phyloP scores from a whole-genome alignment of 2,888 invertebrate species.

The Charanyca ferruginea region DNA sequence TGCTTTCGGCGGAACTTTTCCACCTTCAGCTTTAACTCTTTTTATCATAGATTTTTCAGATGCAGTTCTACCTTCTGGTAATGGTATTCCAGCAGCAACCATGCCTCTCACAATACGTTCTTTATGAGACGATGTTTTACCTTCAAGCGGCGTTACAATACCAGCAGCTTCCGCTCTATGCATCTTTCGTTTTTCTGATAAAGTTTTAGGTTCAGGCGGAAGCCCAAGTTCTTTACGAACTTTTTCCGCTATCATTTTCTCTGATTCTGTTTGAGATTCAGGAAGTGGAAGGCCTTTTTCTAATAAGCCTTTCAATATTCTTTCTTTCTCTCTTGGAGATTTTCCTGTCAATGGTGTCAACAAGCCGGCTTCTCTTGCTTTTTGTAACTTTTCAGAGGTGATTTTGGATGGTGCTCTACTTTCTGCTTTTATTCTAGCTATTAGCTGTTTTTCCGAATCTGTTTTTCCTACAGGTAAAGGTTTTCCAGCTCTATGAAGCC shows the following conservation, averaged over 20 bases:
- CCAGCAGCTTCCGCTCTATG: constrained; percentile 67
- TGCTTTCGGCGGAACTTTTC: constrained; percentile 18
- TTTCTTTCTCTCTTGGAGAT: constrained; percentile 64
- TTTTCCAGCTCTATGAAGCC: constrained; percentile 4
- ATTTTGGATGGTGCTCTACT: constrained; percentile 29
- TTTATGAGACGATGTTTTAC: constrained; percentile 61
- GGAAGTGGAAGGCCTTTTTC: constrained; percentile 52
- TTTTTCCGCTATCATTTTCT: constrained; percentile 32
- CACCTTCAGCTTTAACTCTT: constrained; percentile 39
- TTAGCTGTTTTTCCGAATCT: constrained; percentile 48
- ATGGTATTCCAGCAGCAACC: constrained; percentile 12
- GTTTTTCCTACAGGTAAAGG: constrained; percentile 8
- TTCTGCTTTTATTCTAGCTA: constrained; percentile 50
- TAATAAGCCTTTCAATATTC: constrained; percentile 55
- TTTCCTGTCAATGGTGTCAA: constrained; percentile 67
- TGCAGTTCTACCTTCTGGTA: constrained; percentile 33
- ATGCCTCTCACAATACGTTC: constrained; percentile 40
- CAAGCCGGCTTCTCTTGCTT: constrained; percentile 38
- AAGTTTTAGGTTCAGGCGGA: constrained; percentile 61
- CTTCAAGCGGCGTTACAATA: constrained; percentile 69
- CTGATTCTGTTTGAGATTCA: constrained; percentile 45
- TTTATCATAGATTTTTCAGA: constrained; percentile 39
- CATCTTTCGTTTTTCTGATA: constrained; percentile 64
- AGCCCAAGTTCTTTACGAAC: constrained; percentile 46
- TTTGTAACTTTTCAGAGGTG: constrained; percentile 39